phyloP scores from a whole-genome alignment of 2,797 vertebrate species.

The Peromyscus attwateri region DNA sequence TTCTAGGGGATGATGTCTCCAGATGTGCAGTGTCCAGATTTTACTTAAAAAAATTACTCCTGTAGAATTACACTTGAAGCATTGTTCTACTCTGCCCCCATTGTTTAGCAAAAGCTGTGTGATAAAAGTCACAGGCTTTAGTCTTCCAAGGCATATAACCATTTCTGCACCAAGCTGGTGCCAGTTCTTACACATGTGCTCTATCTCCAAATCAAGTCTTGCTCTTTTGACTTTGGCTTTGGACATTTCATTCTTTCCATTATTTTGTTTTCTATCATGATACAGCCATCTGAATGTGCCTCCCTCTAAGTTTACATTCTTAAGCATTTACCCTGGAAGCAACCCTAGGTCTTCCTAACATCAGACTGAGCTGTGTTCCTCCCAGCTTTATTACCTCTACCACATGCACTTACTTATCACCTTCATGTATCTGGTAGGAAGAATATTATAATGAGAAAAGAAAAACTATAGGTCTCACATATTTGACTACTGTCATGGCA shows the following conservation, averaged over 20 bases:
- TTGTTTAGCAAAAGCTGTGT: not conserved
- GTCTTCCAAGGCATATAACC: not conserved
- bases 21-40: not conserved
- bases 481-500: not conserved
- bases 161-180: not conserved
- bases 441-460: not conserved
- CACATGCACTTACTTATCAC: accelerated
- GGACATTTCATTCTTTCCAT: not conserved
- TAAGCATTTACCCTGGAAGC: not conserved
- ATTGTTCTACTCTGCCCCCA: not conserved
- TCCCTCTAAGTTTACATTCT: not conserved
- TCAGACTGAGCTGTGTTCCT: not conserved
- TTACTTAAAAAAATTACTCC: not conserved
- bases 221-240: not conserved
- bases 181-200: not conserved
- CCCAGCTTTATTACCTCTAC: not conserved
- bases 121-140: not conserved
- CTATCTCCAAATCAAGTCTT: not conserved
- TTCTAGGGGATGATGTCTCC: not conserved
- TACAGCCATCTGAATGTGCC: not conserved
- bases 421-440: not conserved
- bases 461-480: not conserved
- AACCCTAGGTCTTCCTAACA: not conserved
- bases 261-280: not conserved
- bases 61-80: not conserved